Conservation (phyloP, 2,797 vertebrate genomes). For the Eidolon dupreanum region DNA sequence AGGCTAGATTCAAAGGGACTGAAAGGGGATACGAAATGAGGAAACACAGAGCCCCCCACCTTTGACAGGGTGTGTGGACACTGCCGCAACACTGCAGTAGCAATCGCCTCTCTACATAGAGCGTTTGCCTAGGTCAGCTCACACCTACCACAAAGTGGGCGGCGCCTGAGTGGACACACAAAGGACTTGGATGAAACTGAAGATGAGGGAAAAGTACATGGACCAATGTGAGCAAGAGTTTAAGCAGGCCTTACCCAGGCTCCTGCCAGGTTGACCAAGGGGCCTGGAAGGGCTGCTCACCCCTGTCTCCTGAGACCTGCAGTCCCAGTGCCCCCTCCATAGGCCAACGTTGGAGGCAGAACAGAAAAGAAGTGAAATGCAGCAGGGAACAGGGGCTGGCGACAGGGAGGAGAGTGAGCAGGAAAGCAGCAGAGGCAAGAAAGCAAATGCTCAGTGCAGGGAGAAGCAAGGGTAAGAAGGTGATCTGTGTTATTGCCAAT, state of each 20-base stretch:
- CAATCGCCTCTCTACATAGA: neutral
- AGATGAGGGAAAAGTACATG: neutral
- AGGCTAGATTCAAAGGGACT: neutral
- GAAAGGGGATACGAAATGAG: neutral
- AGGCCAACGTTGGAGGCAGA: neutral
- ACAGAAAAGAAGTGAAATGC: neutral
- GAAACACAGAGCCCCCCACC: neutral
- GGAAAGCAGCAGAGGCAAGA: neutral
- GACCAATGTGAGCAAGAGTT: neutral
- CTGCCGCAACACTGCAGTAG: neutral
- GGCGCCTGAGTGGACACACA: neutral
- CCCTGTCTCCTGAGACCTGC: neutral
- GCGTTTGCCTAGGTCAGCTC: neutral
- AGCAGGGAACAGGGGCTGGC: neutral
- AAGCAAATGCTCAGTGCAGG: neutral
- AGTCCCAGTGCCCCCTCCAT: neutral
- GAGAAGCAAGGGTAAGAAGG: conserved; percentile 40
- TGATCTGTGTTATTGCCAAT: conserved; percentile 49
- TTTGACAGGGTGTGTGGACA: neutral
- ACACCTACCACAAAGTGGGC: neutral
- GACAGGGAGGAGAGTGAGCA: neutral
- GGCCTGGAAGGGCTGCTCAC: accelerated
- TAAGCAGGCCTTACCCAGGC: neutral
- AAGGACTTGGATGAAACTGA: neutral
- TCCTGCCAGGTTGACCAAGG: neutral